Percentiles rank a stretch among this genome's conserved stretches.
These are phyloP conservation scores for Laupala kohalensis DNA, from an alignment of 1,140 invertebrate species.

Conservation along the genomic window DNA sequence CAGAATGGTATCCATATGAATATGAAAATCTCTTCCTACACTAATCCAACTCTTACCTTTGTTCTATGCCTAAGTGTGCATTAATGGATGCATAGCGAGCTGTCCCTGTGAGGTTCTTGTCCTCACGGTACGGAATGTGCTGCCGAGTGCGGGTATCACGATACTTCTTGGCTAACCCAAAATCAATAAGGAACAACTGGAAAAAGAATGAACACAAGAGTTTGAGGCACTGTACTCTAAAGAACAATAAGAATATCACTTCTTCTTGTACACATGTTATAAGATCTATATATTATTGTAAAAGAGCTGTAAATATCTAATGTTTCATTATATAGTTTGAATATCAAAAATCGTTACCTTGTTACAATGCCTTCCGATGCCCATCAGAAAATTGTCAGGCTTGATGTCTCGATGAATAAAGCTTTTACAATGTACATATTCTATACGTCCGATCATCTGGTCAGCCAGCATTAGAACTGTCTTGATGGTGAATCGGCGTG, in stretches of 20 bases:
- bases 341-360: conserved; percentile 47
- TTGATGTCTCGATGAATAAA: conserved; percentile 96
- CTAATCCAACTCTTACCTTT: too few relatives aligned
- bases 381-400: conserved; percentile 98
- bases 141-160: conserved; percentile 71
- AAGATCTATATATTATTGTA: too few relatives aligned
- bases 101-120: conserved; percentile 94
- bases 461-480: conserved; percentile 95
- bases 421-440: conserved; percentile 89
- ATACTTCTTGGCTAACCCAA: conserved; percentile 93
- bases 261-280: too few relatives aligned
- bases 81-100: conserved; percentile 96
- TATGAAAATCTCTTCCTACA: too few relatives aligned
- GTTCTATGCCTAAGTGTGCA: conserved; percentile 87
- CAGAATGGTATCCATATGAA: too few relatives aligned
- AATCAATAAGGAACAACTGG: conserved; percentile 89
- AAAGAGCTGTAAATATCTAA: too few relatives aligned
- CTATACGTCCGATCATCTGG: conserved; percentile 82
- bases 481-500: conserved; percentile 91
- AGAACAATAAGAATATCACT: too few relatives aligned
- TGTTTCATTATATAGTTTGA: too few relatives aligned
- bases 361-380: conserved; percentile 88
- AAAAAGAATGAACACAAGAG: too few relatives aligned
- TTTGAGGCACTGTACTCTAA: too few relatives aligned
- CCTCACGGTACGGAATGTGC: conserved; percentile 90